These are phyloP conservation scores for Lucifuga dentata DNA, from an alignment of 2,113 vertebrate species.

Conservation along the genomic window DNA sequence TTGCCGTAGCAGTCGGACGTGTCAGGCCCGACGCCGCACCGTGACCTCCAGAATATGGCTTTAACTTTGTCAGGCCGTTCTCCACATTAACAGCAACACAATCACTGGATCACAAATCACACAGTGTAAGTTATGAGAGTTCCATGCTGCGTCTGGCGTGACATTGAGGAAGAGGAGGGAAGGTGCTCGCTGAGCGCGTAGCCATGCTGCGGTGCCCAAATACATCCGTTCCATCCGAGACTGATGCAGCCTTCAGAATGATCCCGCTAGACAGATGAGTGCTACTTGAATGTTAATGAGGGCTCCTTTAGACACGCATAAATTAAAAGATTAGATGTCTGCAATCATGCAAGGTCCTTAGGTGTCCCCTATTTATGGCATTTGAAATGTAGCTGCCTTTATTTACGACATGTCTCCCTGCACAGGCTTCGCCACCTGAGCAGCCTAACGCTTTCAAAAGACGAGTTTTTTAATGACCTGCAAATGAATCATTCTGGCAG, in stretches of 20 bases:
- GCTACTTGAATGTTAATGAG: conserved; percentile 85
- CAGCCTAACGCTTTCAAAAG: conserved; percentile 73
- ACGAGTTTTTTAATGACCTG: conserved; percentile 78
- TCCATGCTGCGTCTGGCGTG: conserved; percentile 69
- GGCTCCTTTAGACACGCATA: conserved; percentile 81
- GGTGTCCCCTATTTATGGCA: conserved; percentile 81
- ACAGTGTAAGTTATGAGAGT: conserved; percentile 66
- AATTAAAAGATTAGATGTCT: conserved; percentile 83
- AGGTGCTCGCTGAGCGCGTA: conserved; percentile 62
- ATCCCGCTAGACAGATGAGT: conserved; percentile 79
- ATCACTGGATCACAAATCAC: conserved; percentile 76
- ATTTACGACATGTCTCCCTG: conserved; percentile 74
- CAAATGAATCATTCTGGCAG: conserved; percentile 78
- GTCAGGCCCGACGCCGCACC: conserved; percentile 9
- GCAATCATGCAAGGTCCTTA: conserved; percentile 81
- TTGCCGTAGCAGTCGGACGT: conserved; percentile 11
- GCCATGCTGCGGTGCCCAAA: conserved; percentile 74
- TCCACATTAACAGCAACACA: conserved; percentile 70
- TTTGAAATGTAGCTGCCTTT: conserved; percentile 80
- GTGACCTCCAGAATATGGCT: conserved; percentile 73
- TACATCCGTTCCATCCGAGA: conserved; percentile 76
- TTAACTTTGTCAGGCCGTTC: conserved; percentile 75
- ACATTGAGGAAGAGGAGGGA: conserved; percentile 69
- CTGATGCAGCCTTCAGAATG: conserved; percentile 78
- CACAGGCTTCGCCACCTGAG: conserved; percentile 75